These are phyloP conservation scores for Drosophila insularis DNA, from an alignment of 1,140 invertebrate species.

Conservation along the genomic window DNA sequence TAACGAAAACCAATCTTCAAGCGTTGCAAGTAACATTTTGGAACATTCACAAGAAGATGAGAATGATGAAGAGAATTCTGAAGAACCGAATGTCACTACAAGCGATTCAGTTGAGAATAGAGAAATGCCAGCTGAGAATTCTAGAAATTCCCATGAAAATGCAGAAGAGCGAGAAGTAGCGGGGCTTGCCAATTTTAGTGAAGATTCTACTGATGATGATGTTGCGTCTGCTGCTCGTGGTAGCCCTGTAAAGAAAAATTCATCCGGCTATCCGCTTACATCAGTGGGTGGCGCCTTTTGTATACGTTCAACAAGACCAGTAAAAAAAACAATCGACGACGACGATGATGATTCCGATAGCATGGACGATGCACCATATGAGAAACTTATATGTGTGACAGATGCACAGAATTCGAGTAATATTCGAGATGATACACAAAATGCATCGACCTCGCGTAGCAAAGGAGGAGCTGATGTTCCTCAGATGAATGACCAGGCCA, in stretches of 20 bases:
- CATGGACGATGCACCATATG: not conserved
- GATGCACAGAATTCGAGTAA: not conserved
- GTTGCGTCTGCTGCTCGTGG: not conserved
- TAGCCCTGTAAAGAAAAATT: not conserved
- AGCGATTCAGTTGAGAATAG: too few relatives aligned
- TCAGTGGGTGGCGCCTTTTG: not conserved
- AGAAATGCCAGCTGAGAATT: too few relatives aligned
- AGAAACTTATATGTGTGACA: not conserved
- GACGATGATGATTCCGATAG: not conserved
- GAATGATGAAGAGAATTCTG: too few relatives aligned
- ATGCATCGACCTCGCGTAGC: not conserved
- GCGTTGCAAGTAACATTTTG: not conserved
- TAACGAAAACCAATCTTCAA: not conserved
- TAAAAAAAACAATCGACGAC: not conserved
- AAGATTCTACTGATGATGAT: not conserved
- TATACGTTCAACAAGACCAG: not conserved
- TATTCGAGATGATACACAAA: not conserved
- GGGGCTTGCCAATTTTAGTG: not conserved
- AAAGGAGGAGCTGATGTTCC: not conserved
- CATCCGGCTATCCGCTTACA: not conserved
- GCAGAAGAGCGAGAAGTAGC: not conserved
- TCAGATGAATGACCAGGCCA: not conserved
- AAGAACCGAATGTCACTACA: too few relatives aligned
- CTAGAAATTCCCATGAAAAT: too few relatives aligned
- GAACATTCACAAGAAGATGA: too few relatives aligned